phyloP scores from a whole-genome alignment of 2,888 invertebrate species.

The Polymixis lichenea region DNA sequence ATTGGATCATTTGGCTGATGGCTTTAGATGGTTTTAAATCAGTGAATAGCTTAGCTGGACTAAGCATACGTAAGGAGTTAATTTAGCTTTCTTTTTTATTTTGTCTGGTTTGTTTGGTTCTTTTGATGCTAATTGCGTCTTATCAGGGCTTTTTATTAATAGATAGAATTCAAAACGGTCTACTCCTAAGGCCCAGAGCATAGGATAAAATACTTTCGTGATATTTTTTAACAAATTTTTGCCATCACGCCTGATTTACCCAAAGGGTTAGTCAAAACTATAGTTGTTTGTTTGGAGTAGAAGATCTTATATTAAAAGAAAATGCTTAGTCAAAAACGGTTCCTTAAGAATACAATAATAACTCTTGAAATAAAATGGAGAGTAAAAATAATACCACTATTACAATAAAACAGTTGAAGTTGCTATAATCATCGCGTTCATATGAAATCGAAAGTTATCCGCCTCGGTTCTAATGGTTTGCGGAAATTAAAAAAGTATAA shows the following conservation, averaged over 20 bases:
- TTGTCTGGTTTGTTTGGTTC: constrained; percentile 5
- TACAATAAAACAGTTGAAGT: constrained; percentile 51
- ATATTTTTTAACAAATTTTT: neutral
- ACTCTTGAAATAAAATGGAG: constrained; percentile 50
- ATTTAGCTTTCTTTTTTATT: constrained; percentile 36
- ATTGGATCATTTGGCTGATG: constrained; percentile 60
- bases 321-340: no score
- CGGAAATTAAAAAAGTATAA: constrained; percentile 42
- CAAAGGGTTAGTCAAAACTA: no score
- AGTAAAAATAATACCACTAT: constrained; percentile 56
- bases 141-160: constrained; percentile 9
- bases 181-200: no score
- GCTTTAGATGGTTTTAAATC: constrained; percentile 14
- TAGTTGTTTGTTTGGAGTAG: no score
- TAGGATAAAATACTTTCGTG: neutral
- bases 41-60: constrained; percentile 42
- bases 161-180: neutral
- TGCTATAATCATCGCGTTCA: constrained; percentile 56
- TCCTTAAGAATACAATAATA: neutral
- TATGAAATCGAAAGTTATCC: constrained; percentile 61
- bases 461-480: constrained; percentile 40
- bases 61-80: constrained; percentile 9
- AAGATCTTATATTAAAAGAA: neutral
- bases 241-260: neutral
- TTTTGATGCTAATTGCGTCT: neutral